Base-by-base conservation (phyloP, 2,888 invertebrate genomes). In the Chaetoderma sp. region DNA sequence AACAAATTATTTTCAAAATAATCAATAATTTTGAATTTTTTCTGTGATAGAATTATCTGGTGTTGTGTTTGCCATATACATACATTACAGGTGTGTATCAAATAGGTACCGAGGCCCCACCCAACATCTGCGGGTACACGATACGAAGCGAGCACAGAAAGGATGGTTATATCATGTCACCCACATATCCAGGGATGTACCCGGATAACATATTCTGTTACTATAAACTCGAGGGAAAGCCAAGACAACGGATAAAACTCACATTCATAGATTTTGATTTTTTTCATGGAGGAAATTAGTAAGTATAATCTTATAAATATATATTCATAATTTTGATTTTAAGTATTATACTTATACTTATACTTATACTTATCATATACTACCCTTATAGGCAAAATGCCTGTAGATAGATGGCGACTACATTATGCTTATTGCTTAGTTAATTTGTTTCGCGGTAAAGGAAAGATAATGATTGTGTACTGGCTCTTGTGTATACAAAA, bases 131-230 rank as follows among this genome's bases (percentile, higher is more conserved):
- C 90, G 94, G 94, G 60, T 88, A 81, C 77, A 91, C 92, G 83
- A 93, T 96, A 83, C 92, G 94, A 84, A 91, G 92, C 73, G 90
- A 90, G 80, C 87, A 87, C 60, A 90, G 90, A 79, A 91, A 92
- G 83, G 92, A 92, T 72, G 98, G 98, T 60, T 91, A 92, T 83
- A 92, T 99, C 82, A 90, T 96, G 83, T 96, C 98, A 66, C 98
- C 98, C 70, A 99, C 99, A 70, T 99, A 99, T 90, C 99, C 99
- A 70, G 99, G 99, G 77, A 93, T 96, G 82, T 99, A 99, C 89
- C 98, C 99, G 76, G 98, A 98, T 89, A 94, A 96, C 88, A 91
- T 97, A 83, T 90, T 90, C 80, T 98, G 98, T 90, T 80, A 74
- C 59, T 89, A 88, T 74, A 93, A 94, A 88, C 95, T 99, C 89